These are phyloP conservation scores for Petromus typicus DNA, from an alignment of 2,113 vertebrate species.

Conservation along the genomic window DNA sequence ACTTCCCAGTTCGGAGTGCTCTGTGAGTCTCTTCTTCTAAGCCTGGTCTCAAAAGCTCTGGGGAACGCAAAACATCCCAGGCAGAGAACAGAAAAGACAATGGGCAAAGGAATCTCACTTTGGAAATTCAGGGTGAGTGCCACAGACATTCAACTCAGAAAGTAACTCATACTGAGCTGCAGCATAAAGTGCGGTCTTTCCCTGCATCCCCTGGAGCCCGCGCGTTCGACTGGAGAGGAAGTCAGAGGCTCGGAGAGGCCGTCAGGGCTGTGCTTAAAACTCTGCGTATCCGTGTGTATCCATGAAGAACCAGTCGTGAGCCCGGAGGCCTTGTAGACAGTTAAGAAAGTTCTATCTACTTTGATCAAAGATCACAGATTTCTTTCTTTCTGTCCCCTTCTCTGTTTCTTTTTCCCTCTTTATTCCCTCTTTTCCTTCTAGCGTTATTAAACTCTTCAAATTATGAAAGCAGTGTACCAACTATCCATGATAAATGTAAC, in stretches of 20 bases:
- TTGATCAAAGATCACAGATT: background rate
- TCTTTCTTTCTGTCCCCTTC: background rate
- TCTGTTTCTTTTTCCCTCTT: background rate
- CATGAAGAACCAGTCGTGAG: background rate
- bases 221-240: background rate
- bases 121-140: background rate
- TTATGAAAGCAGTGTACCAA: background rate
- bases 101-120: background rate
- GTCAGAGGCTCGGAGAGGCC: background rate
- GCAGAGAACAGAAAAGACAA: background rate
- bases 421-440: background rate
- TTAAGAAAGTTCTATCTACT: background rate
- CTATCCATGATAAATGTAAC: background rate
- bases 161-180: background rate
- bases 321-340: background rate
- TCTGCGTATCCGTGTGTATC: background rate
- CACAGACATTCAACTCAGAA: background rate
- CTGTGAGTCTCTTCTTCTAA: background rate
- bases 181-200: background rate
- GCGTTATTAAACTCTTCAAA: background rate
- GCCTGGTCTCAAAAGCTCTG: background rate
- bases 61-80: background rate
- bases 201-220: background rate
- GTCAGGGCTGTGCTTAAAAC: background rate
- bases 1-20: background rate